Conservation (phyloP, 2,113 vertebrate species). For the Eudyptes chrysolophus region DNA sequence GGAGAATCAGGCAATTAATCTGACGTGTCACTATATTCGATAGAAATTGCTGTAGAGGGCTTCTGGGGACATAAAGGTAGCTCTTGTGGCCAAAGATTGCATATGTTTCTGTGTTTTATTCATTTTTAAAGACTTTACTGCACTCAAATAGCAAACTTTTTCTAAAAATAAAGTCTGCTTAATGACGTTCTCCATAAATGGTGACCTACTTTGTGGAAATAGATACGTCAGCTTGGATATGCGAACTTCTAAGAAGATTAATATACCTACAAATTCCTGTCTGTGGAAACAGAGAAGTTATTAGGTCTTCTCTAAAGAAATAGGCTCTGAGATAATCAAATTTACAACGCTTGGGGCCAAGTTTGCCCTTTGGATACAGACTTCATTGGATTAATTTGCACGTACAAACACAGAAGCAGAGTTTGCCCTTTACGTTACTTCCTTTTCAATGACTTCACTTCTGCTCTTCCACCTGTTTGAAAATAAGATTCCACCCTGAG, state of each 20-base stretch:
- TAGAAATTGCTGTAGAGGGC: not conserved
- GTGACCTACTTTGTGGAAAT: not conserved
- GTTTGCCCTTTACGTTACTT: not conserved
- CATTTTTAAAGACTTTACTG: not conserved
- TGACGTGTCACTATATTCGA: slow-evolving; percentile 3
- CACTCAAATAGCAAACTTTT: not conserved
- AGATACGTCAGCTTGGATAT: not conserved
- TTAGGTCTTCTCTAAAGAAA: not conserved
- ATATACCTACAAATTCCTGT: not conserved
- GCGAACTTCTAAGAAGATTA: not conserved
- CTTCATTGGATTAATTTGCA: not conserved
- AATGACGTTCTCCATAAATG: not conserved
- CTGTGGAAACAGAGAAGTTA: not conserved
- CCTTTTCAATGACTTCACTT: not conserved
- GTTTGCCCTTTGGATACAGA: not conserved
- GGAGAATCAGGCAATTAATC: slow-evolving; percentile 31
- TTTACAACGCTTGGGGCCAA: not conserved
- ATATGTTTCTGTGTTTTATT: not conserved
- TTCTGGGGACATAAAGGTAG: slow-evolving; percentile 3
- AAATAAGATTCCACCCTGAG: not conserved
- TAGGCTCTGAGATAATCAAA: not conserved
- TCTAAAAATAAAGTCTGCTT: not conserved
- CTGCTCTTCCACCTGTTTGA: not conserved
- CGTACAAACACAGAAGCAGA: not conserved
- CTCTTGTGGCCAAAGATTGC: not conserved